Percentiles rank a stretch among this genome's conserved stretches.
Evolutionary conservation across 1,140 invertebrate species (phyloP).

Genomic region (Ips nitidus): DNA sequence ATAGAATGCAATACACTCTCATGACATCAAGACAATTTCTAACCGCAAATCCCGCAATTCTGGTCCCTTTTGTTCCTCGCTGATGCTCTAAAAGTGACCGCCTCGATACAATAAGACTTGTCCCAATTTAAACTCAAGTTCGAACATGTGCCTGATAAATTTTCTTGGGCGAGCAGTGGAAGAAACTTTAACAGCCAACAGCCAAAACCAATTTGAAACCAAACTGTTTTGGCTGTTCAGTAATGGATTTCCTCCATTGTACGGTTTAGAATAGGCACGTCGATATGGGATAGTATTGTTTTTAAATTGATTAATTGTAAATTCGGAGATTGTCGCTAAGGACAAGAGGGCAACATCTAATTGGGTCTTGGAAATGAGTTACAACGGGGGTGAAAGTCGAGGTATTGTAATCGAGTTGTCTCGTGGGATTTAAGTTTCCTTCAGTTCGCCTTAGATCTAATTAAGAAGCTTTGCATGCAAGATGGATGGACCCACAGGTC

Average conservation of each 20-base stretch:
- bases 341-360: conserved; percentile 29
- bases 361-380: conserved; percentile 24
- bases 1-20: conserved; percentile 16
- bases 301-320: conserved; percentile 34
- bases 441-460: no score
- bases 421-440: conserved; percentile 18
- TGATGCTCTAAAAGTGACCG: conserved; percentile 27
- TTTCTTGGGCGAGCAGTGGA: conserved; percentile 1
- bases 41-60: conserved; percentile 16
- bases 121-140: conserved; percentile 24
- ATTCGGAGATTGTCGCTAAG: conserved; percentile 19
- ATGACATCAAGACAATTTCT: conserved; percentile 26
- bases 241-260: neutral
- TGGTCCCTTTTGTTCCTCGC: conserved; percentile 27
- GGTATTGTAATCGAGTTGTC: conserved; percentile 31
- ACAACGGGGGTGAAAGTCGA: conserved; percentile 10
- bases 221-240: neutral
- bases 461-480: no score
- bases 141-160: conserved; percentile 25
- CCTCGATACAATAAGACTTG: conserved; percentile 30
- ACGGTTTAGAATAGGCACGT: neutral
- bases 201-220: neutral
- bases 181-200: neutral
- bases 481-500: no score
- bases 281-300: conserved; percentile 25